Evolutionary conservation across 2,797 vertebrate species (phyloP).

Genomic region (Pyrocephalus nanus): DNA sequence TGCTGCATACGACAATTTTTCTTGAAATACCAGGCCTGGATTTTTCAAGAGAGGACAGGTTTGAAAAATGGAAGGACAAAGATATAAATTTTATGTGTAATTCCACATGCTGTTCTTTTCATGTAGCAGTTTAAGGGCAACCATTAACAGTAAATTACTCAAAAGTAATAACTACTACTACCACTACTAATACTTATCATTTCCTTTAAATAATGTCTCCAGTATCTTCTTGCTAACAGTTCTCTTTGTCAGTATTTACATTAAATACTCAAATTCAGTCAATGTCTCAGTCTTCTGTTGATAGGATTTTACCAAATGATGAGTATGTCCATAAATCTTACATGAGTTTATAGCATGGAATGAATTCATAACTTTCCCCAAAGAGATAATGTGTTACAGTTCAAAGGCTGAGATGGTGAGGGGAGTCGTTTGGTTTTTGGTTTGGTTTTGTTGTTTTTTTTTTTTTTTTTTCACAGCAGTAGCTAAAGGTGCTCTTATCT

Average conservation of each 20-base stretch:
- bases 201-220: background rate
- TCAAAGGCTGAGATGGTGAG: conserved; percentile 74
- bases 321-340: conserved; percentile 72
- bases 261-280: conserved; percentile 5
- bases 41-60: background rate
- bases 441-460: too few relatives aligned
- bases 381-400: conserved; percentile 78
- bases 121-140: background rate
- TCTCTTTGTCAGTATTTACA: conserved; percentile 15
- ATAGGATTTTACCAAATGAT: conserved; percentile 28
- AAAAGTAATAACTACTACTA: background rate
- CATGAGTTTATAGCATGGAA: conserved; percentile 68
- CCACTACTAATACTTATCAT: background rate
- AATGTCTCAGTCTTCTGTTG: conserved; percentile 1
- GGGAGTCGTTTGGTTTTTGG: background rate
- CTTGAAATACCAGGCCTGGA: background rate
- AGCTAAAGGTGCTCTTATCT: conserved; percentile 80
- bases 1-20: background rate
- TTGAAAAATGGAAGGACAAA: background rate
- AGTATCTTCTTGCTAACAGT: background rate
- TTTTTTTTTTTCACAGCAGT: background rate
- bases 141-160: background rate
- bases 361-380: conserved; percentile 75
- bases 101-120: background rate
- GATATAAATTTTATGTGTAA: background rate